Conservation (phyloP, 1,140 invertebrate species). For the Drosophila mojavensis region DNA sequence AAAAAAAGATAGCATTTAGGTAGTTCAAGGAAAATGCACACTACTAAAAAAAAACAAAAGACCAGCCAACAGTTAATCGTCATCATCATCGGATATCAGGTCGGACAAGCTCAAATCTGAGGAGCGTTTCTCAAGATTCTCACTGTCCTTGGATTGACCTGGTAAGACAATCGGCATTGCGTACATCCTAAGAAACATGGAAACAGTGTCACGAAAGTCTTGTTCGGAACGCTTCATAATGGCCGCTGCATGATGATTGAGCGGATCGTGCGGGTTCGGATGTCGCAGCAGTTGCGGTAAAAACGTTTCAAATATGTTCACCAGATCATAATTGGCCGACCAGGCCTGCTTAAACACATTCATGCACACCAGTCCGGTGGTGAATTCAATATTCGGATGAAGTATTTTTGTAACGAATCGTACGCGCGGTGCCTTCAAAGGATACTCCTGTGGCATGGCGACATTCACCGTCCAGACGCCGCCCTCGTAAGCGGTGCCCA, state of each 20-base stretch:
- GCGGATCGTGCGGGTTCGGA: slow-evolving; percentile 98
- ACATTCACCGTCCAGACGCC: slow-evolving; percentile 99
- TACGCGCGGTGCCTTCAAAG: slow-evolving; percentile 99
- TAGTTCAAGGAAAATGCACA: slow-evolving; percentile 27
- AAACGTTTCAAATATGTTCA: slow-evolving; percentile 99
- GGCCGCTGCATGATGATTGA: slow-evolving; percentile 99
- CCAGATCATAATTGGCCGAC: slow-evolving; percentile 96
- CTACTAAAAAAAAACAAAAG: slow-evolving; percentile 41
- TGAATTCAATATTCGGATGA: slow-evolving; percentile 99
- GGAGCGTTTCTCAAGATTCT: slow-evolving; percentile 59
- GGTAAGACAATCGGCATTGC: slow-evolving; percentile 86
- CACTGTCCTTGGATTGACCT: neutral
- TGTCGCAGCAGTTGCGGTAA: slow-evolving; percentile 98
- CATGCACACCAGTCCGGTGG: slow-evolving; percentile 99
- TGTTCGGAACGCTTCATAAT: slow-evolving; percentile 99
- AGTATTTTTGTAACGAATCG: slow-evolving; percentile 99
- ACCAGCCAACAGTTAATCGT: slow-evolving; percentile 45
- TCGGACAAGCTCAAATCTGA: slow-evolving; percentile 66
- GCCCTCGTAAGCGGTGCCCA: slow-evolving; percentile 98
- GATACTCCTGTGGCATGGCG: slow-evolving; percentile 99
- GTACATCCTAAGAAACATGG: slow-evolving; percentile 98
- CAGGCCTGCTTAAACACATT: slow-evolving; percentile 99
- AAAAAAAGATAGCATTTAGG: slow-evolving; percentile 23
- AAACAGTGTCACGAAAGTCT: slow-evolving; percentile 99
- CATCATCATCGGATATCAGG: slow-evolving; percentile 56